A percentile compares a stretch with the other conserved stretches of the same genome.
phyloP scores from a whole-genome alignment of 2,888 invertebrate genomes.

The Cyrtodaria siliqua region DNA sequence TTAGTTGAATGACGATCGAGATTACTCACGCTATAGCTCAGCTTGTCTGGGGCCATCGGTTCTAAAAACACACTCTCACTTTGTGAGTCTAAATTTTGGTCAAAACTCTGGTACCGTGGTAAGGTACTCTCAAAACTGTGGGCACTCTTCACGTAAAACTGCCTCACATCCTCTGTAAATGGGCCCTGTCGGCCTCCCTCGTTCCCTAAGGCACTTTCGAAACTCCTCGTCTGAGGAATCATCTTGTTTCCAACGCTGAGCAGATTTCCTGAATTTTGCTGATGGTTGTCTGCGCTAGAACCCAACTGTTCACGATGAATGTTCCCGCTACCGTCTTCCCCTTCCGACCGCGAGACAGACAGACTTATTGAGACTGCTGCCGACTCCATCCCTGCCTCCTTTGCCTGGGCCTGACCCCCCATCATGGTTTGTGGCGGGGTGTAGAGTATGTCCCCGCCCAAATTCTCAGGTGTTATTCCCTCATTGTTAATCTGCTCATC shows the following conservation, averaged over 20 bases:
- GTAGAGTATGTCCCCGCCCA: constrained; percentile 44
- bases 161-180: constrained; percentile 32
- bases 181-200: constrained; percentile 36
- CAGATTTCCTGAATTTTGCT: constrained; percentile 26
- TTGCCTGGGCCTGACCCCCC: constrained; percentile 34
- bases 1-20: constrained; percentile 34
- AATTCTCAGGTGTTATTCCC: constrained; percentile 51
- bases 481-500: constrained; percentile 48
- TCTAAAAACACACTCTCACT: constrained; percentile 40
- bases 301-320: not conserved
- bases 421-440: constrained; percentile 53
- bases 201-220: constrained; percentile 64
- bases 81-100: constrained; percentile 35
- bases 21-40: constrained; percentile 21
- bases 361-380: constrained; percentile 47
- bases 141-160: constrained; percentile 50
- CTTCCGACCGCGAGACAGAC: constrained; percentile 49
- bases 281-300: constrained; percentile 1
- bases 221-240: constrained; percentile 55
- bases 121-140: constrained; percentile 64
- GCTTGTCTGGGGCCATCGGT: constrained; percentile 37
- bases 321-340: constrained; percentile 10
- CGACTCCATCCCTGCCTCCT: constrained; percentile 35
- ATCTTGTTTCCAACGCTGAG: constrained; percentile 43
- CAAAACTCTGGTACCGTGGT: constrained; percentile 50